phyloP scores from a whole-genome alignment of 1,140 invertebrate species.

The Glossosoma conforme region DNA sequence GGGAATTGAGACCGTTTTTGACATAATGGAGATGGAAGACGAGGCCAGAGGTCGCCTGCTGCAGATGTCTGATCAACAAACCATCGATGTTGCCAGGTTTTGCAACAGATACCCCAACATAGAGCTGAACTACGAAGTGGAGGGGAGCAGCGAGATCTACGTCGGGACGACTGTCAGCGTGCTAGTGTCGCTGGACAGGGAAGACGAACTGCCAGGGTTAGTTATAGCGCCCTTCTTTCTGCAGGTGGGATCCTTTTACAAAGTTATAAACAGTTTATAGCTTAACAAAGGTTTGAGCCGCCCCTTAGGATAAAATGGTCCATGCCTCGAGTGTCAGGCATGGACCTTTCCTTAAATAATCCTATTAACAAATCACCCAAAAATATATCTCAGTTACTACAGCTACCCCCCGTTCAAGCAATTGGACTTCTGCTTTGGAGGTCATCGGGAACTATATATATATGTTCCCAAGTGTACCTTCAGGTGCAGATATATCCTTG shows the following conservation, averaged over 20 bases:
- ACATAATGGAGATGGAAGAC: conserved; percentile 98
- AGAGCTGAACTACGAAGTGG: conserved; percentile 90
- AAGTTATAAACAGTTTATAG: too few relatives aligned
- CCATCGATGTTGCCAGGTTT: conserved; percentile 96
- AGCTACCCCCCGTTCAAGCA: too few relatives aligned
- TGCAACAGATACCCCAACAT: conserved; percentile 99
- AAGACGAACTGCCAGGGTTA: conserved; percentile 93
- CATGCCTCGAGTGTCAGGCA: too few relatives aligned
- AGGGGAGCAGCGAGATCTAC: conserved; percentile 37
- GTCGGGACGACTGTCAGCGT: conserved; percentile 44
- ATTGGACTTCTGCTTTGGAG: too few relatives aligned
- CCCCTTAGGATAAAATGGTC: too few relatives aligned
- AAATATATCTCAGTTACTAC: too few relatives aligned
- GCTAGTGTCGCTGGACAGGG: conserved; percentile 86
- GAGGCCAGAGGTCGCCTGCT: conserved; percentile 83
- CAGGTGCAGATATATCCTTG: too few relatives aligned
- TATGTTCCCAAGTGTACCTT: too few relatives aligned
- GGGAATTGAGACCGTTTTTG: conserved; percentile 94
- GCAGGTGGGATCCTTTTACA: too few relatives aligned
- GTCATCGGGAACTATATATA: too few relatives aligned
- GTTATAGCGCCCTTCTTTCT: conserved; percentile 98
- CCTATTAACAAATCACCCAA: too few relatives aligned
- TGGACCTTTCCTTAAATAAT: conserved; percentile 4
- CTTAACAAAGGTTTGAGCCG: conserved; percentile 12
- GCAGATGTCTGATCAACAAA: conserved; percentile 78